Evolutionary conservation across 1,140 invertebrate genomes (phyloP), one percentile per base, ranked within the genome.

Genomic region (Zaprionus camerounensis): DNA sequence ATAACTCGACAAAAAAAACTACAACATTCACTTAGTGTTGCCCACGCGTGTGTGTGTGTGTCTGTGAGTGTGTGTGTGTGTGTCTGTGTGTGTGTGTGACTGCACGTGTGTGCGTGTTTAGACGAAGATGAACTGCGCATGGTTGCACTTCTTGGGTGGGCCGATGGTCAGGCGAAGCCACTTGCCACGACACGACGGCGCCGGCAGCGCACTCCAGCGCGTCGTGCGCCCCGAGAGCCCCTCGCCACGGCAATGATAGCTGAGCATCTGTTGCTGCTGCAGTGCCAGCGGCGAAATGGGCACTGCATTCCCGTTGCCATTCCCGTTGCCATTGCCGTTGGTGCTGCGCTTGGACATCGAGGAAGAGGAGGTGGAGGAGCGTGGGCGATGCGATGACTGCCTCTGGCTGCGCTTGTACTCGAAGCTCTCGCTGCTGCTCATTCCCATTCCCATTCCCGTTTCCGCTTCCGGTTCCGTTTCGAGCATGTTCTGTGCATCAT

Each of bases 121-220:
- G 83, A 96, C 95, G 66, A 96, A 96, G 81, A 95, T 95, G 85
- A 96, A 96, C 83, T 95, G 94, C 4, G 95, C 94, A 57, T 94
- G 94, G 17, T 93, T 92, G 83, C 95, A 95, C 93, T 94, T 87
- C 93, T 94, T 88, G 93, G 94, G 80, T 95, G 95, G 11, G 92
- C 93, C 94, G 17, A 94, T 93, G 61, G 94, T 94, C 12, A 95
- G 93, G 20, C 96, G 94, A n/a, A 96, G 91, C 97, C 97, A 97
- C 91, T 97, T 96, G 38, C 97, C 97, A 79, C 96, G 96, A 92
- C 97, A 97, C 75, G 96, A 96, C 11, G 96, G 95, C 36, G 95
- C 95, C 17, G 96, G 95, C 17, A 97, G 93, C 41, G 96, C 96
- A 61, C 95, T 96, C 95, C 96, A 97, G 41, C 96, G 94, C 17